phyloP scores from a whole-genome alignment of 2,797 vertebrate genomes.

The Sus cebifrons region DNA sequence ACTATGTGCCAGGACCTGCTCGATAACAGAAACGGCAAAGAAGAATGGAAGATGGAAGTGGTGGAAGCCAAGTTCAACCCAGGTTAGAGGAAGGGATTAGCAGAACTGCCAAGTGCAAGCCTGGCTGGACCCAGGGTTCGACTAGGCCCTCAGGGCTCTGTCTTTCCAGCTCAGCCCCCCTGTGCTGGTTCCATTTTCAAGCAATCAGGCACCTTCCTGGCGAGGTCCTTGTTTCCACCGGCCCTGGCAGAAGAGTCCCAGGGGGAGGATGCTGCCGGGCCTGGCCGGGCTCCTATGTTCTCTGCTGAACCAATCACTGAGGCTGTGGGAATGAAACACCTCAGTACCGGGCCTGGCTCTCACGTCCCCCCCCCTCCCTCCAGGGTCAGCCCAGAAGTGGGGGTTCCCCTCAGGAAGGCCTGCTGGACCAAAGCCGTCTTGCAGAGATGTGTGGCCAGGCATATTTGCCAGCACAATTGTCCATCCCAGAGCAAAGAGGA shows the following conservation, averaged over 20 bases:
- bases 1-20: not conserved
- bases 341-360: not conserved
- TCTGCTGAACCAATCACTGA: not conserved
- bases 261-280: fast-evolving
- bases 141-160: not conserved
- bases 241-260: not conserved
- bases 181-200: not conserved
- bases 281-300: not conserved
- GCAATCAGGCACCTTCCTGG: not conserved
- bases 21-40: not conserved
- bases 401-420: not conserved
- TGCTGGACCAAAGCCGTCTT: not conserved
- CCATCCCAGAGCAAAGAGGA: not conserved
- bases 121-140: not conserved
- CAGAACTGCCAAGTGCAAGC: fast-evolving
- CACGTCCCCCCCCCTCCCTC: not conserved
- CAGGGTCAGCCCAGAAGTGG: not conserved
- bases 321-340: not conserved
- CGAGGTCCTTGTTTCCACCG: not conserved
- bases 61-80: not conserved
- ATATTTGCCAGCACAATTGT: not conserved
- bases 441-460: not conserved
- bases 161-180: not conserved
- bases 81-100: not conserved
- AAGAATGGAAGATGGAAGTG: not conserved